phyloP scores from a whole-genome alignment of 1,140 invertebrate genomes.

The Bombus superbus region DNA sequence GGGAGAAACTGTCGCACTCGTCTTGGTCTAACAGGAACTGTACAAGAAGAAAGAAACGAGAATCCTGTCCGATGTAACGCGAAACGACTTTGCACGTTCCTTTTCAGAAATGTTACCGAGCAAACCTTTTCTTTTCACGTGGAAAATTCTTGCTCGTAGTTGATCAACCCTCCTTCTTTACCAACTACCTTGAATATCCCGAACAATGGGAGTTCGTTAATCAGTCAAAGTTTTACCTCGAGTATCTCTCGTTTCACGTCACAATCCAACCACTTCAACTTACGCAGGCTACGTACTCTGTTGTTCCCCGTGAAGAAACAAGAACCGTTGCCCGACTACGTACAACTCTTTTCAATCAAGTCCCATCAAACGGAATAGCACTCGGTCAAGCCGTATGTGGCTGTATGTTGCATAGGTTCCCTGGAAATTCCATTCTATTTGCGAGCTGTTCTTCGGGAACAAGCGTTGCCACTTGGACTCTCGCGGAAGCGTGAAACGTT shows the following conservation, averaged over 20 bases:
- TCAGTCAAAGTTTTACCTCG: background rate
- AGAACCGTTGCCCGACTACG: constrained; percentile 10
- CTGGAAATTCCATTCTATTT: constrained; percentile 19
- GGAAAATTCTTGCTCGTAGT: background rate
- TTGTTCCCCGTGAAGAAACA: constrained; percentile 2
- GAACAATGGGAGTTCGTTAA: background rate
- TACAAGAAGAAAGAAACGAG: background rate
- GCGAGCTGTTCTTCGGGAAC: constrained; percentile 19
- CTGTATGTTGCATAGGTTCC: background rate
- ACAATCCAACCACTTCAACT: background rate
- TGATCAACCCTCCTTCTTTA: background rate
- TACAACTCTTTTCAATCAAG: constrained; percentile 18
- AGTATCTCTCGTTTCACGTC: background rate
- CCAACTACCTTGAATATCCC: too few species aligned
- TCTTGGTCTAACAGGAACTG: constrained; percentile 24
- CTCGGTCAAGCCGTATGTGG: background rate
- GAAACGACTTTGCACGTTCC: background rate
- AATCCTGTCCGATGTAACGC: background rate
- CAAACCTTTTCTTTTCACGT: background rate
- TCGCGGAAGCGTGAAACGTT: constrained; percentile 67
- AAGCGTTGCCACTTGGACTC: constrained; percentile 30
- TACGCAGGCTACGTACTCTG: background rate
- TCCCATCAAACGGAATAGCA: constrained; percentile 8
- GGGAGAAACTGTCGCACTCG: constrained; percentile 14
- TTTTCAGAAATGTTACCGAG: background rate